Percentiles rank a stretch among this genome's conserved stretches.
Conservation (phyloP, 1,140 invertebrate genomes). For the Piezodorus guildinii region DNA sequence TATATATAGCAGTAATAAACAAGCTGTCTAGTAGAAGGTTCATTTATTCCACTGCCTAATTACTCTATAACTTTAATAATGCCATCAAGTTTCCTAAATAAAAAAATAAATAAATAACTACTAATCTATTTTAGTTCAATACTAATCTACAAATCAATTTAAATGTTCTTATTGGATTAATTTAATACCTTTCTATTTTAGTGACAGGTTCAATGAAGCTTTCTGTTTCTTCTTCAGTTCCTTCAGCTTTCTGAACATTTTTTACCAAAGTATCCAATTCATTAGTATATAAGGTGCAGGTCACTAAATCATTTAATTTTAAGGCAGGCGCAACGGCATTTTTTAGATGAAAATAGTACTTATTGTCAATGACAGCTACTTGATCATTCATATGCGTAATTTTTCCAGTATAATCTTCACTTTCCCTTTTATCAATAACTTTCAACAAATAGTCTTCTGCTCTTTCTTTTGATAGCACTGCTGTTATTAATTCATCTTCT, state of each 20-base stretch:
- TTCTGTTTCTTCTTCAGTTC: neutral
- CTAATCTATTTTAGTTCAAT: too few relatives aligned
- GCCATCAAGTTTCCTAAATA: slow-evolving; percentile 6
- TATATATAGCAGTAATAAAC: too few relatives aligned
- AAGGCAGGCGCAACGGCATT: neutral
- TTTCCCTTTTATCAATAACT: slow-evolving; percentile 1
- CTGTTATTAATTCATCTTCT: neutral
- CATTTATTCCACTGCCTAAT: too few relatives aligned
- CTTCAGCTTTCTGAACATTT: slow-evolving; percentile 8
- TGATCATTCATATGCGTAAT: slow-evolving; percentile 2
- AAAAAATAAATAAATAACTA: neutral
- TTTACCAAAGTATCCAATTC: slow-evolving; percentile 9
- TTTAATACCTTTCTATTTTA: neutral
- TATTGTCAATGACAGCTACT: slow-evolving; percentile 14
- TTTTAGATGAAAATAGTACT: slow-evolving; percentile 6
- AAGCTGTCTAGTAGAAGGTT: too few relatives aligned
- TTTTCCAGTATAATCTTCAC: neutral
- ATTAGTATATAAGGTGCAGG: neutral
- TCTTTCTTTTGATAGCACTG: neutral
- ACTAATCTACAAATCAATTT: too few relatives aligned
- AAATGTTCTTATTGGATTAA: too few relatives aligned
- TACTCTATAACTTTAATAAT: too few relatives aligned
- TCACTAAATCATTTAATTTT: slow-evolving; percentile 6
- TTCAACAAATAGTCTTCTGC: slow-evolving; percentile 4
- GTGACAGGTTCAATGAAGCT: neutral